phyloP scores from a whole-genome alignment of 2,797 vertebrate species.

The Melanotaenia trifasciata region DNA sequence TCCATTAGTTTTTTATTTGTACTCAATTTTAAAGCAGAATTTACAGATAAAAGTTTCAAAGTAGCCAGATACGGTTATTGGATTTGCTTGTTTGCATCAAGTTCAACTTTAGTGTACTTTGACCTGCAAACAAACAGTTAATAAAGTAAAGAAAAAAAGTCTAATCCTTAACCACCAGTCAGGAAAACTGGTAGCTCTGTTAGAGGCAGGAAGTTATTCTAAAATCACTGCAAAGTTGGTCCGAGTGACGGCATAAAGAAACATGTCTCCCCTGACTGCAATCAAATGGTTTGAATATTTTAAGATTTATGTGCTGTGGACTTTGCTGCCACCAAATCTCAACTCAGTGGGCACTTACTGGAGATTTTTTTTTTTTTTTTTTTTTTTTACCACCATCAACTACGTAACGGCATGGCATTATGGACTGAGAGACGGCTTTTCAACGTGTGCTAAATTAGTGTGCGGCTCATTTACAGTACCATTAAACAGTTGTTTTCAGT shows the following conservation, averaged over 20 bases:
- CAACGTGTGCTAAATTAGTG: too few species aligned
- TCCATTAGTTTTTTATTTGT: too few species aligned
- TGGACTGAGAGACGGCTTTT: too few species aligned
- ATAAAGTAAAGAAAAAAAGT: background rate
- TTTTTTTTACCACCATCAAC: background rate
- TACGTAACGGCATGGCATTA: too few species aligned
- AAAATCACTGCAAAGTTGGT: background rate
- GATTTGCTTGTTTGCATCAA: background rate
- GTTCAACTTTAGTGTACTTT: slow-evolving; percentile 4
- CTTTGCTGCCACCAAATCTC: background rate
- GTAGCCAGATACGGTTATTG: too few species aligned
- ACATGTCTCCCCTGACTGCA: background rate
- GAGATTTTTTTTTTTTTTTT: too few species aligned
- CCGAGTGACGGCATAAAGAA: background rate
- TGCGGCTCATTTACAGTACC: too few species aligned
- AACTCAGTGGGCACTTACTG: too few species aligned
- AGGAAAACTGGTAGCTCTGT: background rate
- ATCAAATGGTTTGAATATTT: background rate
- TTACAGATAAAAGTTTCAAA: background rate
- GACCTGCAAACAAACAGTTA: background rate
- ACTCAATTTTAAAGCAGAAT: too few species aligned
- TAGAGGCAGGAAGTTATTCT: too few species aligned
- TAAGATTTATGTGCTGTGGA: background rate
- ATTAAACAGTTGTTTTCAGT: too few species aligned
- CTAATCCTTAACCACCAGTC: background rate